Evolutionary conservation across 2,113 vertebrate species (phyloP).

Genomic region (Lepus timidus): DNA sequence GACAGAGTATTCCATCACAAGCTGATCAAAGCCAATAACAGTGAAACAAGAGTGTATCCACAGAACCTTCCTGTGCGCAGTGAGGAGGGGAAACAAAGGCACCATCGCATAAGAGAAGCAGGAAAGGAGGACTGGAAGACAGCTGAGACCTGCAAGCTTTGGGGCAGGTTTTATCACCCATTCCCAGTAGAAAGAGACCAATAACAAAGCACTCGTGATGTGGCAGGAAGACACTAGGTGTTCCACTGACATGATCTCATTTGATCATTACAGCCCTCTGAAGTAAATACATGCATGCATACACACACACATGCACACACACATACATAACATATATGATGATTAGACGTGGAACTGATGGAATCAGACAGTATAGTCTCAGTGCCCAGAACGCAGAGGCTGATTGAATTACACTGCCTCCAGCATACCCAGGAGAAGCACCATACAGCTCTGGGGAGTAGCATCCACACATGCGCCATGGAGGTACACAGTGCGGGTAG

Average conservation of each 20-base stretch:
- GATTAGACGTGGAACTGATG: neutral
- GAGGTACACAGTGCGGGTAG: neutral
- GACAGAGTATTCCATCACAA: neutral
- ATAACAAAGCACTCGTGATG: neutral
- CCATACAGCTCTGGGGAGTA: fast-evolving
- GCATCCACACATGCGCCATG: fast-evolving
- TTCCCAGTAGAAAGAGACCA: neutral
- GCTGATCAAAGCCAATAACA: constrained; percentile 22
- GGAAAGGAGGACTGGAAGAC: neutral
- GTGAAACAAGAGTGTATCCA: neutral
- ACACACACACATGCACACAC: no score
- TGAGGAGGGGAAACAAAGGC: neutral
- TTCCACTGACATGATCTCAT: neutral
- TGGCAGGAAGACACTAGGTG: neutral
- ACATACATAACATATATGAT: no score
- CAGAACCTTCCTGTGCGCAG: neutral
- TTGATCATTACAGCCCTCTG: neutral
- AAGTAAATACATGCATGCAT: neutral
- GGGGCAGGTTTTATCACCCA: fast-evolving
- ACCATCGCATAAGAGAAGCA: neutral
- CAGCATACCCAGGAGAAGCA: neutral
- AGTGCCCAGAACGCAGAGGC: neutral
- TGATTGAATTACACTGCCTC: neutral
- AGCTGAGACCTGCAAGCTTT: neutral
- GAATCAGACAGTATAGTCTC: neutral